Evolutionary conservation across 2,797 vertebrate genomes (phyloP).

Genomic region (Lagodon rhomboides): DNA sequence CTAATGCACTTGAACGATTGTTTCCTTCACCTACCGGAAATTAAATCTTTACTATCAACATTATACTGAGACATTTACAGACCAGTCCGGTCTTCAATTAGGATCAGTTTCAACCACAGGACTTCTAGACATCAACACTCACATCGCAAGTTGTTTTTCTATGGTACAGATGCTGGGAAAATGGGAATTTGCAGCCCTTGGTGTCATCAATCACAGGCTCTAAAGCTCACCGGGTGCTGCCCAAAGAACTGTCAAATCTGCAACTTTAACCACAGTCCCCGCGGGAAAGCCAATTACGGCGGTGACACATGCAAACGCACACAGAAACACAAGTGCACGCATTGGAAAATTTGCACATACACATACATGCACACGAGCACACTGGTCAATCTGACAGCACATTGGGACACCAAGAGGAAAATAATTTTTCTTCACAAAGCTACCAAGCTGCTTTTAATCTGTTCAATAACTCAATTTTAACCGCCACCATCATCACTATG

Average conservation of each 20-base stretch:
- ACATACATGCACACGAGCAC: background rate
- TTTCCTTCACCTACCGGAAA: slow-evolving; percentile 5
- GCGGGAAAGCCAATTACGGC: slow-evolving; percentile 47
- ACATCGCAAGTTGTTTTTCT: slow-evolving; percentile 3
- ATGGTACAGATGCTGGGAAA: slow-evolving; percentile 12
- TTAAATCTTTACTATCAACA: slow-evolving; percentile 24
- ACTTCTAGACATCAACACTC: slow-evolving; percentile 2
- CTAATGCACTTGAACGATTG: slow-evolving; percentile 23
- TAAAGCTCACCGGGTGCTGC: slow-evolving; percentile 26
- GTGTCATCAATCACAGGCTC: slow-evolving; percentile 68
- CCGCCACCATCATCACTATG: background rate
- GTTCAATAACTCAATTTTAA: background rate
- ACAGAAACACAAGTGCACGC: background rate
- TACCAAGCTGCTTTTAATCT: background rate
- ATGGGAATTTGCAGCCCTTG: background rate
- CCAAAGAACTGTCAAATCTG: slow-evolving; percentile 58
- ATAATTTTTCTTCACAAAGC: background rate
- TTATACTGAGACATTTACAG: slow-evolving; percentile 3
- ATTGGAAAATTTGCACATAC: background rate
- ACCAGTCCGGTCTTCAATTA: slow-evolving; percentile 7
- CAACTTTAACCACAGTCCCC: slow-evolving; percentile 47
- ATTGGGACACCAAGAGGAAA: slow-evolving; percentile 31
- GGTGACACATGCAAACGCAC: slow-evolving; percentile 28
- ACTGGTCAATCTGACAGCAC: slow-evolving; percentile 4
- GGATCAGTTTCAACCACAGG: slow-evolving; percentile 13